These are phyloP conservation scores for Peromyscus attwateri DNA, from an alignment of 2,797 vertebrate species.

Conservation along the genomic window DNA sequence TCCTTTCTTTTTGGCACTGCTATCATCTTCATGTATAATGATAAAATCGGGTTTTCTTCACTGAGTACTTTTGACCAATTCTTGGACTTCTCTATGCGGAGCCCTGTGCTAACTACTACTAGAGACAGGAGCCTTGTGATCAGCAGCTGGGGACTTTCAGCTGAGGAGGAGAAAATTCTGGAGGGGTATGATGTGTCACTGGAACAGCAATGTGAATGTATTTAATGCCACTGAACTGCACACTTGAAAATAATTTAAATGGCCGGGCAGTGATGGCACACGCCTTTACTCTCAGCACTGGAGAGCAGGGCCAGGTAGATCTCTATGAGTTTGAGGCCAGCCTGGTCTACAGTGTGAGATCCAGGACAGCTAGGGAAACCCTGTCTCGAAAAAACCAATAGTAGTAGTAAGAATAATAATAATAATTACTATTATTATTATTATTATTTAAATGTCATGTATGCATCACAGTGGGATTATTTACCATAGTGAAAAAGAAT, in stretches of 20 bases:
- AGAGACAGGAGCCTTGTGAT: not conserved
- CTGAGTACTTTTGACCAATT: slow-evolving; percentile 21
- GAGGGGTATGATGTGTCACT: not conserved
- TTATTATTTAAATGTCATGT: not conserved
- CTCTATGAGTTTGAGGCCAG: too few relatives aligned
- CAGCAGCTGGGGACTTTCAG: not conserved
- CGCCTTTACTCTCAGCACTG: too few relatives aligned
- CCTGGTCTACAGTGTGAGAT: too few relatives aligned
- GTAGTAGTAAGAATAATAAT: too few relatives aligned
- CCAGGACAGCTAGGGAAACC: too few relatives aligned
- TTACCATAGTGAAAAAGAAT: not conserved
- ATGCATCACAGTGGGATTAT: not conserved
- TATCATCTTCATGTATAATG: slow-evolving; percentile 40
- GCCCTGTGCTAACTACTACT: not conserved
- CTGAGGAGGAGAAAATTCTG: not conserved
- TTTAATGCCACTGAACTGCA: not conserved
- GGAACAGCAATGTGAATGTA: not conserved
- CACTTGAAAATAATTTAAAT: not conserved
- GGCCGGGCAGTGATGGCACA: too few relatives aligned
- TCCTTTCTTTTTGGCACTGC: not conserved
- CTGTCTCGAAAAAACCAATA: too few relatives aligned
- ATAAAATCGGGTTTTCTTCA: slow-evolving; percentile 51
- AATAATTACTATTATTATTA: too few relatives aligned
- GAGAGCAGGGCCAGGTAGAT: too few relatives aligned
- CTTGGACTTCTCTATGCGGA: not conserved